Conservation (phyloP, 2,888 invertebrate species). For the Drosophila incognita region DNA sequence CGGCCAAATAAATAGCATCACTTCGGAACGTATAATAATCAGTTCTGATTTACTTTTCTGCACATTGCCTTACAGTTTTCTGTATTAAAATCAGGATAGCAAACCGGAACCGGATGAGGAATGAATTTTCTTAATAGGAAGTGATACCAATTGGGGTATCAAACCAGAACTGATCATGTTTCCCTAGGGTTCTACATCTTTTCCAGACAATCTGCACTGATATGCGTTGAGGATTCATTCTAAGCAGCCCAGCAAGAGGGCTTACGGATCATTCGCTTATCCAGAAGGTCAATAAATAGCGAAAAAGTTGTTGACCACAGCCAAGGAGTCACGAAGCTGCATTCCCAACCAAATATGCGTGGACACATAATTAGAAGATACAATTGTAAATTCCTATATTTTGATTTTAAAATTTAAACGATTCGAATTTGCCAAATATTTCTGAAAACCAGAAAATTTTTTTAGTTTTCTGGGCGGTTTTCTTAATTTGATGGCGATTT, state of each 20-base stretch:
- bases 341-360: background rate
- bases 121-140: background rate
- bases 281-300: background rate
- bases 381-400: background rate
- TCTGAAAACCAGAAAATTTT: background rate
- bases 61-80: background rate
- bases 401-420: background rate
- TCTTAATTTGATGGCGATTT: background rate
- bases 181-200: background rate
- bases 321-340: no score
- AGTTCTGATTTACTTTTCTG: background rate
- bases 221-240: background rate
- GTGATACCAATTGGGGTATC: background rate
- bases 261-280: background rate
- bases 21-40: background rate
- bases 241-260: no score
- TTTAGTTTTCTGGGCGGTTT: background rate
- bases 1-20: background rate
- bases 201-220: background rate
- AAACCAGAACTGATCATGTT: background rate
- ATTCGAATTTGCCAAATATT: background rate
- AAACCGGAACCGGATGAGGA: background rate
- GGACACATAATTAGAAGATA: background rate
- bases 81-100: background rate
- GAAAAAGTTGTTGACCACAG: background rate